Percentiles rank a stretch among this genome's conserved stretches.
These are phyloP conservation scores for Dicaeum eximium DNA, from an alignment of 2,113 vertebrate species.

Conservation along the genomic window DNA sequence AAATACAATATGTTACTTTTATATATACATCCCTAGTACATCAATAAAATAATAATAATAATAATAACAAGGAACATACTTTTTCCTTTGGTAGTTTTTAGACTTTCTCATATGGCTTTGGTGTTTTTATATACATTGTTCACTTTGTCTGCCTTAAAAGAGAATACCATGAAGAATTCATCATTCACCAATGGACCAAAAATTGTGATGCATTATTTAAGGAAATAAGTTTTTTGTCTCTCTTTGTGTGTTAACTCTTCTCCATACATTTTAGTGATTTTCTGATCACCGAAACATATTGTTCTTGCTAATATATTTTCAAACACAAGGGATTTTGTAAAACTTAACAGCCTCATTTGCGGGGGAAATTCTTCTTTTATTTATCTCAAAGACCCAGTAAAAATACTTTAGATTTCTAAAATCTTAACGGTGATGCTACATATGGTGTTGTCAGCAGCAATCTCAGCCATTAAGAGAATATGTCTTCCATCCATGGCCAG, in stretches of 20 bases:
- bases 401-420: neutral
- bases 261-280: neutral
- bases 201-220: neutral
- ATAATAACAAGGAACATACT: neutral
- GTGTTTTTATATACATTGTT: neutral
- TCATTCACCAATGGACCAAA: neutral
- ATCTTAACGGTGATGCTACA: neutral
- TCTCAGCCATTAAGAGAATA: neutral
- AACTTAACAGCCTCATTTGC: neutral
- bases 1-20: neutral
- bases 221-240: neutral
- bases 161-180: neutral
- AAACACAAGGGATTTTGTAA: neutral
- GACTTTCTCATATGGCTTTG: neutral
- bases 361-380: neutral
- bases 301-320: neutral
- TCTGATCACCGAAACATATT: neutral
- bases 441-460: neutral
- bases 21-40: neutral
- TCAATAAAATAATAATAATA: neutral
- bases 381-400: neutral
- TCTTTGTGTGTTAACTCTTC: neutral
- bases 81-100: neutral
- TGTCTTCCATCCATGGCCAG: neutral
- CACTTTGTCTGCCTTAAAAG: neutral